Percentiles rank a stretch among this genome's conserved stretches.
These are phyloP conservation scores for Martes martes DNA, from an alignment of 2,113 vertebrate species.

Conservation along the genomic window DNA sequence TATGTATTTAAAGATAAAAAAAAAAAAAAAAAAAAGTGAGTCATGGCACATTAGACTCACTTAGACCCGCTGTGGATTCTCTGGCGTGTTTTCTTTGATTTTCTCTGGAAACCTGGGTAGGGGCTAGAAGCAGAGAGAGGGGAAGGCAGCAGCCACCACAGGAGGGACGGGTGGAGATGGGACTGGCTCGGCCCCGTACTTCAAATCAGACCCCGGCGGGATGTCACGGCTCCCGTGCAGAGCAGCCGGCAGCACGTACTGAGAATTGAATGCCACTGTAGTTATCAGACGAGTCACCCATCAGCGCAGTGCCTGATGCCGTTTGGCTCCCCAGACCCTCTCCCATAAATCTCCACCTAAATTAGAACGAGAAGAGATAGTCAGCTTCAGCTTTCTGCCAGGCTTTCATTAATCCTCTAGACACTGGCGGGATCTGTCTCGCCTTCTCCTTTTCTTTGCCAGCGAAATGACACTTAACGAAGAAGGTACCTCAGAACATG, in stretches of 20 bases:
- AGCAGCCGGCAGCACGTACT: background rate
- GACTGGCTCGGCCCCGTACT: rapidly evolving
- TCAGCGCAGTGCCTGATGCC: background rate
- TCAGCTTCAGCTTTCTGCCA: conserved; percentile 54
- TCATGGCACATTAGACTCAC: background rate
- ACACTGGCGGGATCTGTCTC: conserved; percentile 41
- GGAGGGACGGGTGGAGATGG: background rate
- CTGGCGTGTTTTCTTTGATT: background rate
- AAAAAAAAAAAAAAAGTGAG: background rate
- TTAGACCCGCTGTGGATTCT: background rate
- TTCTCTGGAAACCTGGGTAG: background rate
- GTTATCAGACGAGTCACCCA: background rate
- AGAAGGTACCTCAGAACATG: conserved; percentile 29
- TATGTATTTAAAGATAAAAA: conserved; percentile 1
- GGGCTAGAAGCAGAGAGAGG: background rate
- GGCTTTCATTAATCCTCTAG: conserved; percentile 69
- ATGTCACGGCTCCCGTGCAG: background rate
- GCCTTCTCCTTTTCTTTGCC: conserved; percentile 61
- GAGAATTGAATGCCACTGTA: background rate
- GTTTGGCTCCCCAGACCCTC: conserved; percentile 37
- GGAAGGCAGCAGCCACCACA: rapidly evolving
- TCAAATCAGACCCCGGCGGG: background rate
- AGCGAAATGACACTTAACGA: conserved; percentile 58
- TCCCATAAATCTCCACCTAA: conserved; percentile 54
- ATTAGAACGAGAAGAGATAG: background rate